Evolutionary conservation across 2,888 invertebrate genomes (phyloP), one percentile per base, ranked within the genome.

Genomic region (Plagodis pulveraria): DNA sequence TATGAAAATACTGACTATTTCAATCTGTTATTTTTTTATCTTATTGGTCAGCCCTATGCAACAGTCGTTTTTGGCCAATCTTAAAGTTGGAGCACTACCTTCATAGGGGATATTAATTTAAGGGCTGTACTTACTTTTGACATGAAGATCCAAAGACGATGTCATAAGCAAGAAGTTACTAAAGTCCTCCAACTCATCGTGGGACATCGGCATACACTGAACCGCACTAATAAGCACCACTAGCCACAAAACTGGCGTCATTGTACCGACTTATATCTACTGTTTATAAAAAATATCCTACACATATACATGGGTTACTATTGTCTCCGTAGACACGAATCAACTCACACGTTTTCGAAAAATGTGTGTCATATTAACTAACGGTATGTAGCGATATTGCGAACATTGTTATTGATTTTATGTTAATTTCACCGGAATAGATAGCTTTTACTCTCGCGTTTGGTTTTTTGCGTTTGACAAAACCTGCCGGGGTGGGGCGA

Each of bases 121-220:
- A n/a, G 5, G 32, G 1, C 10, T 5, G 34, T 60, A 83, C 91
- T 89, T 78, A 93, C 93, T 91, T 84, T 87, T 89, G 34, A 90
- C 80, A 62, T 83, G 84, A 62, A 86, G 81, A 76, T 91, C 90
- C 76, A 92, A 79, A 43, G 83, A 83, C 5, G 92, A 90, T 1
- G 91, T 89, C 71, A 82, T 83, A 62, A 80, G 76, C 57, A 93
- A 74, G 64, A 85, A 89, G 53, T 89, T 84, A 65, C 78, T 83
- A 74, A 91, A 93, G 65, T 92, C 91, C 67, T 89, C 85, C 34
- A 93, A 69, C 72, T 93, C 93, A 58, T 80, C 73, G 42, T 74
- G 70, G 42, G 84, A 78, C 86, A 89, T 89, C 50, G 83, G 75
- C 64, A 73, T 71, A 70, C 91, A 86, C 84, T 82, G 79, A 61